phyloP scores from a whole-genome alignment of 92 coral and sea anemone genomes.

The Nematostella vectensis region DNA sequence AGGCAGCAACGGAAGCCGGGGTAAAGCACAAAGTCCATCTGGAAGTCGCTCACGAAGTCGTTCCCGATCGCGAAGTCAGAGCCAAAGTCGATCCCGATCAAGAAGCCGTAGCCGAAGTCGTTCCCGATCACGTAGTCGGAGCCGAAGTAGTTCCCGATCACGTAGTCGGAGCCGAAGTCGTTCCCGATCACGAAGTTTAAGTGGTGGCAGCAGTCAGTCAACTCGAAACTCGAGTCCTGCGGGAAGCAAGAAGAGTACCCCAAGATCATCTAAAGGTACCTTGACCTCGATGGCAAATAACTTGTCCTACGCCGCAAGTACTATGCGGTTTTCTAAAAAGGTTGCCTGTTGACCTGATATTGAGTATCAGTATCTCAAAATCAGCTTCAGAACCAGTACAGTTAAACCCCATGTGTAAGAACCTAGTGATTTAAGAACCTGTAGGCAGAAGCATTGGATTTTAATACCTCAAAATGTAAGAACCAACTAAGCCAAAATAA shows the following conservation, averaged over 20 bases:
- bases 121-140: conserved; percentile 24
- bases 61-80: conserved; percentile 22
- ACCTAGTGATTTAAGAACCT: too few species aligned
- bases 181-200: neutral
- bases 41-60: conserved; percentile 26
- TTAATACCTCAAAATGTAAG: too few species aligned
- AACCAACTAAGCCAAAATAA: too few species aligned
- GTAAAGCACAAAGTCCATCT: conserved; percentile 4
- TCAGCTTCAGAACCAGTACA: too few species aligned
- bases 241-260: conserved; percentile 8
- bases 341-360: too few species aligned
- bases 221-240: conserved; percentile 13
- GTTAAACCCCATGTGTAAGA: too few species aligned
- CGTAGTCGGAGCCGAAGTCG: conserved; percentile 15
- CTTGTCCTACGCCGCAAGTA: too few species aligned
- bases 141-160: conserved; percentile 25
- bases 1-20: conserved; percentile 28
- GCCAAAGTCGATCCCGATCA: neutral
- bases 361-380: too few species aligned
- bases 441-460: too few species aligned
- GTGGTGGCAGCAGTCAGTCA: conserved; percentile 10
- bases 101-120: conserved; percentile 8
- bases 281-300: too few species aligned
- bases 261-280: neutral
- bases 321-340: too few species aligned